Base-by-base conservation (phyloP, 2,113 vertebrate genomes). In the Mohoua ochrocephala region DNA sequence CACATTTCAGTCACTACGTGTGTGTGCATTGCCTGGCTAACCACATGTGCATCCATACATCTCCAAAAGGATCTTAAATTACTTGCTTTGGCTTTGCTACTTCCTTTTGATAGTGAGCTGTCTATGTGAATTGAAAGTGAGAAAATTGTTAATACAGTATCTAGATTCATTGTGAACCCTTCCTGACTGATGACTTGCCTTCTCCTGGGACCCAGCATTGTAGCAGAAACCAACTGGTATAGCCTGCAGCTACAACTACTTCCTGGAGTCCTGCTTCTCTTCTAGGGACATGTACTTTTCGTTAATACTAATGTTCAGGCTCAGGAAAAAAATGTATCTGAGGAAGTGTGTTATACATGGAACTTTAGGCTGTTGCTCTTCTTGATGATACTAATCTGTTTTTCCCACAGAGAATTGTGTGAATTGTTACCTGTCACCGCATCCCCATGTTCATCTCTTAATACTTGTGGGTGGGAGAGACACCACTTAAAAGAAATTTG, bases 1-100 rank as follows among this genome's bases (percentile, higher is more conserved):
- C 22, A 15, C 27, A 27, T 78, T 87, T 75, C 0, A 0, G 23
- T 67, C 56, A 33, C 22, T 47, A 0, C 10, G 7, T 41, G 19
- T 74, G 7, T 50, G 21, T 53, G 52, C 35, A 4, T 41, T 85
- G 39, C 20, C 27, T 87, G 63, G 20, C 21, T 57, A 67, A 71
- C 41, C 49, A 26, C 15, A 2, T 6, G 6, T 45, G 11, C 24
- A 50, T 57, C 49, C 19, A 16, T 5, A 21, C 24, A 41, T 64
- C 30, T 82, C n/a, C 64, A 49, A 74, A 73, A 80, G 10, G 14
- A n/a, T 76, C 53, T 67, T 80, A 11, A 60, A 77, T 61, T 2
- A 13, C 21, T 76, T 86, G 15, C 12, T 90, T 85, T 91, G 45
- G 6, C 21, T 50, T 87, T 63, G 9, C 39, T 47, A 27, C n/a